Percentiles rank a stretch among this genome's conserved stretches.
phyloP scores from a whole-genome alignment of 64 coral and sea anemone species.

The Montipora cactus region DNA sequence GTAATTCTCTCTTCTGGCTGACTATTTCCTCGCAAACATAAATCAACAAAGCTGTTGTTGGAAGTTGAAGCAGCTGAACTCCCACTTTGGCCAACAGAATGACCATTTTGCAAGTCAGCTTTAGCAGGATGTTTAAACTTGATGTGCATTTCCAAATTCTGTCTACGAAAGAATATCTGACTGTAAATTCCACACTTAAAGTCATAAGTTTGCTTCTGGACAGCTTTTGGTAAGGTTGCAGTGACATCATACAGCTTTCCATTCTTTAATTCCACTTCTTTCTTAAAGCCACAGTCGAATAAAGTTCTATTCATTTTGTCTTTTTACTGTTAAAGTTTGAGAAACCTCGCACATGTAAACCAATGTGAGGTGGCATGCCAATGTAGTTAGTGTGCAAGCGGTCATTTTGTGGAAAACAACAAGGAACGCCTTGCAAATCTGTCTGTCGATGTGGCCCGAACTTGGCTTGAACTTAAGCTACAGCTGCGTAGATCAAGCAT shows the following conservation, averaged over 20 bases:
- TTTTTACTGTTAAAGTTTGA: conserved; percentile 73
- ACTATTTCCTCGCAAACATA: conserved; percentile 63
- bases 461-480: conserved; percentile 62
- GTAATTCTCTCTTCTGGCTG: conserved; percentile 50
- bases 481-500: conserved; percentile 63
- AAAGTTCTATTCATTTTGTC: conserved; percentile 73
- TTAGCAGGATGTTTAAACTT: conserved; percentile 75
- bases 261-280: conserved; percentile 41
- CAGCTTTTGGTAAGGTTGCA: conserved; percentile 72
- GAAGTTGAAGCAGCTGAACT: conserved; percentile 58
- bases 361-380: conserved; percentile 70
- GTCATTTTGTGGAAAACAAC: conserved; percentile 85
- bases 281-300: conserved; percentile 71
- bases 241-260: conserved; percentile 39
- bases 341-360: conserved; percentile 51
- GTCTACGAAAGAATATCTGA: conserved; percentile 67
- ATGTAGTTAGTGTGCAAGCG: conserved; percentile 69
- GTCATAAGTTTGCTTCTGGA: conserved; percentile 54
- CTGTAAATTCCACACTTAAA: conserved; percentile 76
- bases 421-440: conserved; percentile 90
- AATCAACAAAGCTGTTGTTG: conserved; percentile 53
- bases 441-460: conserved; percentile 68
- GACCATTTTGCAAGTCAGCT: conserved; percentile 71
- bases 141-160: conserved; percentile 75
- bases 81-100: conserved; percentile 65